Base-by-base conservation (phyloP, 1,140 invertebrate species). In the Bombus pyrosoma region DNA sequence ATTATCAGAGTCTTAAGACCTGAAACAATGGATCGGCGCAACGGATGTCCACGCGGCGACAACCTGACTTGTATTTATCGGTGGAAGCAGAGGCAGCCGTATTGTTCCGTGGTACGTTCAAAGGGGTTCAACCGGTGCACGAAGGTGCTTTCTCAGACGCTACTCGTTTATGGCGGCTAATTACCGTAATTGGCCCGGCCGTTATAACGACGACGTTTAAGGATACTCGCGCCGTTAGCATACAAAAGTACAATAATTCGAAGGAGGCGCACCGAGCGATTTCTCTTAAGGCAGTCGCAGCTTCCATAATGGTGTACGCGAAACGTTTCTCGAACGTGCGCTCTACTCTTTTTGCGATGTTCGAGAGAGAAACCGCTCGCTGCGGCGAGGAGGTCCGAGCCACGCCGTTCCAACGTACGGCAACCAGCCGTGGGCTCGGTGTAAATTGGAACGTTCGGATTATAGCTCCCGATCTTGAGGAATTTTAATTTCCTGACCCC, bases 111-210 rank as follows among this genome's bases (percentile, higher is more conserved):
- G 12, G 28, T 53, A 76, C 53, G 41, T 68, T 47, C 4, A 25
- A n/a, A 12, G 47, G 18, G 47, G 47, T 53, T 53, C 47, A 53
- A 53, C 47, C 47, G 47, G 47, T 53, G 76, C 57, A 74, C 41
- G 64, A 77, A 86, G 64, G 75, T 79, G 75, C 68, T 86, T 71
- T 85, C 64, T 90, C 72, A 83, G 71, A 82, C 85, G 75, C 85
- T 83, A 43, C 57, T 81, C 86, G 82, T 90, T 92, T 92, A 91
- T 81, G 83, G 68, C 78, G 82, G 41, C 88, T 92, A 92, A 91
- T 93, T 91, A 91, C 86, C 80, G 84, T 92, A 92, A 93, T 92
- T 83, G 83, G 87, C 41, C 87, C 81, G 69, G 47, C 78, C 78
- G 75, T 82, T 87, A 78, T 86, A 86, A 86, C 85, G 81, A 18